Percentiles rank a stretch among this genome's conserved stretches.
phyloP scores from a whole-genome alignment of 2,113 vertebrate species.

The Spea multiplicata region DNA sequence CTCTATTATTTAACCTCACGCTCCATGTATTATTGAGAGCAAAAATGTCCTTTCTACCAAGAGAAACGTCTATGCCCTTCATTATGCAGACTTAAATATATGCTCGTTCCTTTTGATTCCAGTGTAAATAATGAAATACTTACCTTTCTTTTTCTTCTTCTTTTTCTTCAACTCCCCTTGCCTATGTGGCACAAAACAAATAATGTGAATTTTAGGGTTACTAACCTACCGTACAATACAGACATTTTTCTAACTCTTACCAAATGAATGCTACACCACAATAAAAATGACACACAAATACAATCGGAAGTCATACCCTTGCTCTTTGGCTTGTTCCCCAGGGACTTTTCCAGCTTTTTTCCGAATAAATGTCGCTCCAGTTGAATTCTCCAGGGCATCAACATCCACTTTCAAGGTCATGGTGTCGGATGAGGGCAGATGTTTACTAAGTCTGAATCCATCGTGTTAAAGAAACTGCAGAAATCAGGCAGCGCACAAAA shows the following conservation, averaged over 20 bases:
- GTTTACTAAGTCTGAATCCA: slow-evolving; percentile 84
- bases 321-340: slow-evolving; percentile 83
- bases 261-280: neutral
- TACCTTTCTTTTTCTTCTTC: slow-evolving; percentile 97
- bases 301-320: slow-evolving; percentile 67
- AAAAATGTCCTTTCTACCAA: too few species aligned
- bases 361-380: slow-evolving; percentile 87
- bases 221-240: neutral
- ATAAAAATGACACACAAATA: neutral
- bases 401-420: slow-evolving; percentile 94
- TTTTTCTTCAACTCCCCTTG: slow-evolving; percentile 91
- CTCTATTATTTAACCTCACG: too few species aligned
- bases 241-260: neutral
- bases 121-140: slow-evolving; percentile 5
- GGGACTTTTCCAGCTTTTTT: slow-evolving; percentile 88
- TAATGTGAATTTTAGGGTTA: too few species aligned
- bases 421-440: slow-evolving; percentile 87
- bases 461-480: slow-evolving; percentile 5
- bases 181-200: slow-evolving; percentile 57
- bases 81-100: too few species aligned
- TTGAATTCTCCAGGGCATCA: slow-evolving; percentile 96
- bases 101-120: too few species aligned
- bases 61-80: too few species aligned
- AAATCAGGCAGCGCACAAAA: neutral
- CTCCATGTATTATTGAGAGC: too few species aligned